Evolutionary conservation across 1,140 invertebrate species (phyloP), one percentile per base, ranked within the genome.

Genomic region (Dreissena rostriformis): DNA sequence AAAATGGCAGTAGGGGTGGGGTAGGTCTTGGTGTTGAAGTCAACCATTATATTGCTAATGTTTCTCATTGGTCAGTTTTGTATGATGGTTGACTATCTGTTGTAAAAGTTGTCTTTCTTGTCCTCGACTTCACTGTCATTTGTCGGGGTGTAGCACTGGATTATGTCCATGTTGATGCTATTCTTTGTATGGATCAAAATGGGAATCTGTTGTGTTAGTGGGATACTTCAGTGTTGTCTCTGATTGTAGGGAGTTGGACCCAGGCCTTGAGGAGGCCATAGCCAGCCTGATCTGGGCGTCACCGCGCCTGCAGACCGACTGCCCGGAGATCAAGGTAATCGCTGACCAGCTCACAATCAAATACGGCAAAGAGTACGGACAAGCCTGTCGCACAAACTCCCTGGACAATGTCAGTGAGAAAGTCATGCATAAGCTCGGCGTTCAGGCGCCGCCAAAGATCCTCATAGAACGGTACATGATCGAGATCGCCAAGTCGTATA

Each of bases 221-320:
- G 39, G 2, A 39, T 8, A 39, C 2, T 5, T 39, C 22, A n/a
- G 5, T 39, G 15, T 72, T 75, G 24, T 75, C 19, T 61, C 1
- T n/a, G 29, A 52, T 81, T 72, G 11, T 81, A 97, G 96, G 93
- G 97, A 97, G 85, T 91, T 99, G 7, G 99, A 99, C 92, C 97
- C 98, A 85, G 98, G 98, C 39, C 39, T 39, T 39, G 39, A 39
- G 39, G 39, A 39, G 39, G 39, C 98, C 7, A 97, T 99, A 86
- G 98, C 98, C 5, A 99, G 96, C 89, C 94, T 99, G 15, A 96
- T 99, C 80, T 99, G 99, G 99, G 97, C 97, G 7, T 96, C 98
- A 63, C 98, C 98, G 2, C 95, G 98, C 55, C 87, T 96, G 19
- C 93, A 94, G 67, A 91, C 92, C 61, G 91, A 83, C 74, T 92